These are phyloP conservation scores for Catharus ustulatus DNA, from an alignment of 2,797 vertebrate species.

Conservation along the genomic window DNA sequence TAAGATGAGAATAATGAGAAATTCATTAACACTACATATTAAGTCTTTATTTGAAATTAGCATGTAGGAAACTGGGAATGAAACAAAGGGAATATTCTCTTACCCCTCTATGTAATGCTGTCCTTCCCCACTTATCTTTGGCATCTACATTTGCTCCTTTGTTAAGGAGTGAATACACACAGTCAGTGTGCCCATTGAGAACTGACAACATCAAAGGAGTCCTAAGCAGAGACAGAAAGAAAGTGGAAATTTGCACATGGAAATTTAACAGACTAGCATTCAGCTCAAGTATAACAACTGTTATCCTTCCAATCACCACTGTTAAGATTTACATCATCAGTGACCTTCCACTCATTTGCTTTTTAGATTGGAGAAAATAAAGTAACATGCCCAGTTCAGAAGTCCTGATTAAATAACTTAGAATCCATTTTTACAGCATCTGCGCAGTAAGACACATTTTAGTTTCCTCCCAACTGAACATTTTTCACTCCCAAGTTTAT, in stretches of 20 bases:
- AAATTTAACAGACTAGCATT: background rate
- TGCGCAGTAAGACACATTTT: background rate
- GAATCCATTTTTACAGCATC: background rate
- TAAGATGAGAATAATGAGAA: background rate
- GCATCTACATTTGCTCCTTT: conserved; percentile 96
- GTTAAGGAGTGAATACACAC: conserved; percentile 94
- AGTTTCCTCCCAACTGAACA: background rate
- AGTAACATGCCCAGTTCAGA: background rate
- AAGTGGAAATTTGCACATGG: background rate
- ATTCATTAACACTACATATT: background rate
- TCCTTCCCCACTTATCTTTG: conserved; percentile 98
- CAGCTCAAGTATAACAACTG: background rate
- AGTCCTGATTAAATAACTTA: background rate
- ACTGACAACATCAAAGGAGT: conserved; percentile 97
- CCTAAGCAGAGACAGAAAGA: conserved; percentile 72
- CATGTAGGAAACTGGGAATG: background rate
- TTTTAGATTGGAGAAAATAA: background rate
- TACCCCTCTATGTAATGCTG: conserved; percentile 95
- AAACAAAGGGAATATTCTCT: conserved; percentile 53
- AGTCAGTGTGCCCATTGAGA: conserved; percentile 95
- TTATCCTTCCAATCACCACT: background rate
- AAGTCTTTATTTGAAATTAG: background rate
- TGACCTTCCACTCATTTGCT: background rate
- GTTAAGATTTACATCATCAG: background rate
- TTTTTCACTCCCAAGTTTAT: background rate